A percentile compares a stretch with the other conserved stretches of the same genome.
phyloP scores from a whole-genome alignment of 2,888 invertebrate genomes.

The Cephus sareptanus region DNA sequence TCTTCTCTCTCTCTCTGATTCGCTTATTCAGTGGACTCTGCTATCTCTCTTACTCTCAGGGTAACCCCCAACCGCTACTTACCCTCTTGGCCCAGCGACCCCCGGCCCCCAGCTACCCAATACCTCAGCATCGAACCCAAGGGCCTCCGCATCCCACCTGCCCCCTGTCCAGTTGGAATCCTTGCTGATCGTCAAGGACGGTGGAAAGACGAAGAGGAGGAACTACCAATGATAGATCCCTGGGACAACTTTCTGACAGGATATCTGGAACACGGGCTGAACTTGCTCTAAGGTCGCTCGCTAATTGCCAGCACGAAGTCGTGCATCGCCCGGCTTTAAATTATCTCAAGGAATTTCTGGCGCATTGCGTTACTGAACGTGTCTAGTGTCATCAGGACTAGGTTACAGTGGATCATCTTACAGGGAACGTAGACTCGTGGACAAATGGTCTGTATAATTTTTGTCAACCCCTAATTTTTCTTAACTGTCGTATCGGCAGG shows the following conservation, averaged over 20 bases:
- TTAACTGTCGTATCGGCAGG: too few relatives aligned
- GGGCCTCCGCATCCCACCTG: background rate
- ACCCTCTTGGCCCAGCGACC: conserved; percentile 16
- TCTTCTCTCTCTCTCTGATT: background rate
- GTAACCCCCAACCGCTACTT: conserved; percentile 7
- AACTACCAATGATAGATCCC: background rate
- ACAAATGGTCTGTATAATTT: too few relatives aligned
- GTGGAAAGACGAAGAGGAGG: background rate
- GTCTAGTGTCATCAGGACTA: too few relatives aligned
- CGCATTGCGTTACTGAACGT: too few relatives aligned
- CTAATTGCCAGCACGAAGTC: conserved; percentile 1
- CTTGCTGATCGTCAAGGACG: background rate
- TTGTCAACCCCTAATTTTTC: too few relatives aligned
- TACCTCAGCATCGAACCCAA: conserved; percentile 4
- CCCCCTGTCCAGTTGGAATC: background rate
- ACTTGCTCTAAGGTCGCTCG: background rate
- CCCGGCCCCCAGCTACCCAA: background rate
- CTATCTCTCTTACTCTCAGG: background rate
- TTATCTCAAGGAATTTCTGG: too few relatives aligned
- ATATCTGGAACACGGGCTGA: background rate
- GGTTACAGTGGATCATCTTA: too few relatives aligned
- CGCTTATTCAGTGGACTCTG: background rate
- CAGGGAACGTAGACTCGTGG: too few relatives aligned
- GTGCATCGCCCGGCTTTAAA: too few relatives aligned
- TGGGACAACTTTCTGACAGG: too few relatives aligned